These are phyloP conservation scores for Leucopternis melanops DNA, from an alignment of 2,113 vertebrate genomes.

Conservation along the genomic window DNA sequence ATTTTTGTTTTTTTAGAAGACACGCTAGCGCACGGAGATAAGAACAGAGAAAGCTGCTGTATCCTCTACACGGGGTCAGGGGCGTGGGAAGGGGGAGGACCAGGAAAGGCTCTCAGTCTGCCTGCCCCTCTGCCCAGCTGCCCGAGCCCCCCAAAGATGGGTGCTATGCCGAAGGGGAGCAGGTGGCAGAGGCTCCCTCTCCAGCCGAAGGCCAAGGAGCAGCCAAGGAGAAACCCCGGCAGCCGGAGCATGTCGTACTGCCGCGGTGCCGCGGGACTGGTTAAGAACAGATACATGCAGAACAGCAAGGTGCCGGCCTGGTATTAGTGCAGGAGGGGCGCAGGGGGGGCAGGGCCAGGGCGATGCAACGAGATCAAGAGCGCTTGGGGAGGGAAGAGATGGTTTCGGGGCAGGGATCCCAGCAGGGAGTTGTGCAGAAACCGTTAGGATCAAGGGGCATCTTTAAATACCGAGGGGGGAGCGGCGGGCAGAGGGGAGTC, in stretches of 20 bases:
- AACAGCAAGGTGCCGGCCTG: slow-evolving; percentile 52
- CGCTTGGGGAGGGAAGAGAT: neutral
- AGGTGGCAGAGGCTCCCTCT: neutral
- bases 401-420: neutral
- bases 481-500: slow-evolving; percentile 5
- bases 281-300: slow-evolving; percentile 57
- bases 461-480: slow-evolving; percentile 43
- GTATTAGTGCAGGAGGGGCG: neutral
- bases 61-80: slow-evolving; percentile 54
- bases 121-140: neutral
- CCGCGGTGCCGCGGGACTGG: neutral
- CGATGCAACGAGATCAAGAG: neutral
- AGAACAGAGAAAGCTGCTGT: slow-evolving; percentile 68
- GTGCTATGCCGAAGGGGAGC: neutral
- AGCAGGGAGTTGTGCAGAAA: slow-evolving; percentile 47
- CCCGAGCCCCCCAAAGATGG: neutral
- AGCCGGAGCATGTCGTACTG: neutral
- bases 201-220: neutral
- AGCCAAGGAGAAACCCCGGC: neutral
- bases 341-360: neutral
- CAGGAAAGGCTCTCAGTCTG: neutral
- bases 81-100: neutral
- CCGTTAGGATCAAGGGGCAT: neutral
- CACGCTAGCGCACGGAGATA: slow-evolving; percentile 61
- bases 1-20: slow-evolving; percentile 56